Conservation (phyloP, 2,113 vertebrate genomes). For the Thermophis baileyi region DNA sequence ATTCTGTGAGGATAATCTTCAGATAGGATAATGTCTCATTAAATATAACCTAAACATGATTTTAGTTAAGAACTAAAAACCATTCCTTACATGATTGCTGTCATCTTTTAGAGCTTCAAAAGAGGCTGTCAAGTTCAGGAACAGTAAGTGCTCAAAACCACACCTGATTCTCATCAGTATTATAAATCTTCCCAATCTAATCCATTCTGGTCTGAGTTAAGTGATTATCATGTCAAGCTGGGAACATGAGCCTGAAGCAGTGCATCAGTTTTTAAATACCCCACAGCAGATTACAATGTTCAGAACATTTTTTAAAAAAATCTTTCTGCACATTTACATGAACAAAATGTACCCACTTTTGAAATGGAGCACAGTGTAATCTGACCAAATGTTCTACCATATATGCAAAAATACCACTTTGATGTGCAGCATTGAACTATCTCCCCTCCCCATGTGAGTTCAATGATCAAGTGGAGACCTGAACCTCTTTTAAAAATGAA, state of each 20-base stretch:
- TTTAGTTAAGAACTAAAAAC: slow-evolving; percentile 7
- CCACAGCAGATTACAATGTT: background rate
- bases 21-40: no score
- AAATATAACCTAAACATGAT: background rate
- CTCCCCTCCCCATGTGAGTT: background rate
- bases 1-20: background rate
- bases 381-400: background rate
- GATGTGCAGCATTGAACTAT: background rate
- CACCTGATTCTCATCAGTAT: slow-evolving; percentile 37
- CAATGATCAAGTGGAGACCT: background rate
- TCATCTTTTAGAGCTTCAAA: slow-evolving; percentile 17
- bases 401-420: background rate
- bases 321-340: background rate
- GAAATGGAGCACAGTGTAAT: background rate
- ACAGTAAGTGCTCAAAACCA: slow-evolving; percentile 26
- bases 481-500: background rate
- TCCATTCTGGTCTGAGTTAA: slow-evolving; percentile 40
- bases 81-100: slow-evolving; percentile 26
- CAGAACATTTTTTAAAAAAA: background rate
- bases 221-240: background rate
- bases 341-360: background rate
- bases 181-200: slow-evolving; percentile 55
- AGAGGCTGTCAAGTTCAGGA: slow-evolving; percentile 2
- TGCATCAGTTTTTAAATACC: background rate
- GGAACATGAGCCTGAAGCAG: background rate